Conservation (phyloP, 2,888 invertebrate species). For the Megaustenia siamemsis region DNA sequence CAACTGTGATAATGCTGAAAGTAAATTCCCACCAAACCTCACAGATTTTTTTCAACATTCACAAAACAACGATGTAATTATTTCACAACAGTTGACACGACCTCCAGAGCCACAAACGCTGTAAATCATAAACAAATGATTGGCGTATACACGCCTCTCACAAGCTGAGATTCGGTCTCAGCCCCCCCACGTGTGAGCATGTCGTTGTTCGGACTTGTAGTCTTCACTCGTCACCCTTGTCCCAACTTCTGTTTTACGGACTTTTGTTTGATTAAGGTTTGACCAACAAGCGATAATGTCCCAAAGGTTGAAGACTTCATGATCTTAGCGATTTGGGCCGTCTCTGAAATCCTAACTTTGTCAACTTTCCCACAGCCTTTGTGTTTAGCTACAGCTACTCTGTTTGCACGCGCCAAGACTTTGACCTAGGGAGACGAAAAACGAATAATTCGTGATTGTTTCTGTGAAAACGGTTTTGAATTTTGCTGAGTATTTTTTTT, state of each 20-base stretch:
- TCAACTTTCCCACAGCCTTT: conserved; percentile 39
- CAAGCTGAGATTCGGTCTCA: background rate
- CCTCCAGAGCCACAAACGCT: background rate
- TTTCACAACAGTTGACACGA: background rate
- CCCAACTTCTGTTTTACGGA: conserved; percentile 3
- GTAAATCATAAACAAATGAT: background rate
- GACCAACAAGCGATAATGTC: conserved; percentile 47
- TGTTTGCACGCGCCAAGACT: conserved; percentile 11
- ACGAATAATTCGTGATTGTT: background rate
- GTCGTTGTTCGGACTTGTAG: background rate
- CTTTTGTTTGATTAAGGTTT: conserved; percentile 28
- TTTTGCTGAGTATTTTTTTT: background rate
- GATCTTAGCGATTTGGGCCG: conserved; percentile 27
- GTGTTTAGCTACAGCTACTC: conserved; percentile 14
- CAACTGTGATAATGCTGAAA: too few relatives aligned
- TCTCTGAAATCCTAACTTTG: conserved; percentile 6
- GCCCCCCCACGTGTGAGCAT: background rate
- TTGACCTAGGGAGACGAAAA: background rate
- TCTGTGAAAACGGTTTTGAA: background rate
- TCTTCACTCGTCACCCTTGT: background rate
- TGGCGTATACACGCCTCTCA: background rate
- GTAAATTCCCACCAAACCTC: too few relatives aligned
- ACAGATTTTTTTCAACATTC: background rate
- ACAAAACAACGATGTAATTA: background rate
- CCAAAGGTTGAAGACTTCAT: conserved; percentile 31